A percentile compares a stretch with the other conserved stretches of the same genome.
These are phyloP conservation scores for Caretta caretta DNA, from an alignment of 2,113 vertebrate species.

Conservation along the genomic window DNA sequence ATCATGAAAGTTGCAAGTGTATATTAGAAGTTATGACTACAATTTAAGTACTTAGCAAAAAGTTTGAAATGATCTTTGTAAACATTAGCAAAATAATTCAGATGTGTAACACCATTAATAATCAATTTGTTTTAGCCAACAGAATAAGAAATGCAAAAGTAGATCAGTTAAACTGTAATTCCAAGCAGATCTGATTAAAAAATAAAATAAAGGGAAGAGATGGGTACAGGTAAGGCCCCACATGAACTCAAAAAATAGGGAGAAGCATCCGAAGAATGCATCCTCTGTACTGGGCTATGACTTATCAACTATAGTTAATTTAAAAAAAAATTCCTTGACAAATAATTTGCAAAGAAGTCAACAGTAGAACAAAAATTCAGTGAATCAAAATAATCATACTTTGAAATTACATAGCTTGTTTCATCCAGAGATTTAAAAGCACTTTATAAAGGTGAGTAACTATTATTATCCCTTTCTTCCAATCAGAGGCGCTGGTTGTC, in stretches of 20 bases:
- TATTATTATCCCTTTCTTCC: neutral
- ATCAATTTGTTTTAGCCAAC: neutral
- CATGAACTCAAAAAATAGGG: neutral
- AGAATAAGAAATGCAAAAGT: neutral
- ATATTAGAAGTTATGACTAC: conserved; percentile 17
- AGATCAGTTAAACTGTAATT: neutral
- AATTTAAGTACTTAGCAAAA: neutral
- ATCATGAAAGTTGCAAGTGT: conserved; percentile 27
- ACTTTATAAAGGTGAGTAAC: neutral
- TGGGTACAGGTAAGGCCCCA: neutral
- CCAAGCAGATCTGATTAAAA: neutral
- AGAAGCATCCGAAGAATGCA: conserved; percentile 13
- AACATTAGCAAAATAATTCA: neutral
- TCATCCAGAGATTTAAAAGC: conserved; percentile 3
- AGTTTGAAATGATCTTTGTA: conserved; percentile 47
- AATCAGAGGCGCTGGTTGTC: neutral
- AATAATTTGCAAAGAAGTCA: conserved; percentile 32
- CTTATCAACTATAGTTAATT: neutral
- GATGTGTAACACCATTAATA: neutral
- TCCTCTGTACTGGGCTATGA: conserved; percentile 19
- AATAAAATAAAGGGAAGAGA: neutral
- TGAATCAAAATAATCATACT: neutral
- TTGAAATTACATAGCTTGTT: conserved; percentile 20
- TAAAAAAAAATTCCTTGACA: conserved; percentile 1
- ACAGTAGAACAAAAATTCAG: neutral